Percentiles rank a stretch among this genome's conserved stretches.
phyloP scores from a whole-genome alignment of 2,113 vertebrate genomes.

The Sardina pilchardus region DNA sequence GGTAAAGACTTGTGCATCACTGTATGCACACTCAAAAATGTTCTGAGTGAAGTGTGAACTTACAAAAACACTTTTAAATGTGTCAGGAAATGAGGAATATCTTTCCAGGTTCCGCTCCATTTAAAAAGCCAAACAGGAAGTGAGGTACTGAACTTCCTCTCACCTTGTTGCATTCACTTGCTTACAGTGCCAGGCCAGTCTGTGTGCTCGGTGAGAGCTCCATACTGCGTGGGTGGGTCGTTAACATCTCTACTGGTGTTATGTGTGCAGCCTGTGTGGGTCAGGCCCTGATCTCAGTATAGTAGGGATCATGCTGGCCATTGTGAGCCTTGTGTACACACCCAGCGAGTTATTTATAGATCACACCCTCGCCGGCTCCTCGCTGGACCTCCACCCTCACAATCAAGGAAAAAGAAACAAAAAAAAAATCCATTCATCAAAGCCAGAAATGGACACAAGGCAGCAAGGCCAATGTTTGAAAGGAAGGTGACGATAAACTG shows the following conservation, averaged over 20 bases:
- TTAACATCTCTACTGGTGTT: background rate
- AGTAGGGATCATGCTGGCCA: constrained; percentile 45
- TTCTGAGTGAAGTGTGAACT: no score
- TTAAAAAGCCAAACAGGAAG: no score
- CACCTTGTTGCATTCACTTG: no score
- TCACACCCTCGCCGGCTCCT: background rate
- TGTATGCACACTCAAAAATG: no score
- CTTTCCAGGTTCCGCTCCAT: no score
- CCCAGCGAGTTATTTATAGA: constrained; percentile 59
- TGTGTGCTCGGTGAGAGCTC: no score
- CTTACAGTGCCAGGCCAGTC: no score
- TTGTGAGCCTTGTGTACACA: constrained; percentile 59
- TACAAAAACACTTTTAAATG: no score
- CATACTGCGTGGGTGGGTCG: no score
- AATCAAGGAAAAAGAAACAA: background rate
- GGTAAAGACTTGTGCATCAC: no score
- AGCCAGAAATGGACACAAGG: background rate
- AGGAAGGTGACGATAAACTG: background rate
- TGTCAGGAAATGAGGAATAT: no score
- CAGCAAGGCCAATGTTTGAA: background rate
- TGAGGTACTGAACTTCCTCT: no score
- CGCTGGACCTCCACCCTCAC: background rate
- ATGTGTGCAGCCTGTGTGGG: constrained; percentile 50
- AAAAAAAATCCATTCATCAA: background rate
- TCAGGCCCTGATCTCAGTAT: constrained; percentile 41